A percentile compares a stretch with the other conserved stretches of the same genome.
Conservation (phyloP, 1,140 invertebrate species). For the Mamestra configurata region DNA sequence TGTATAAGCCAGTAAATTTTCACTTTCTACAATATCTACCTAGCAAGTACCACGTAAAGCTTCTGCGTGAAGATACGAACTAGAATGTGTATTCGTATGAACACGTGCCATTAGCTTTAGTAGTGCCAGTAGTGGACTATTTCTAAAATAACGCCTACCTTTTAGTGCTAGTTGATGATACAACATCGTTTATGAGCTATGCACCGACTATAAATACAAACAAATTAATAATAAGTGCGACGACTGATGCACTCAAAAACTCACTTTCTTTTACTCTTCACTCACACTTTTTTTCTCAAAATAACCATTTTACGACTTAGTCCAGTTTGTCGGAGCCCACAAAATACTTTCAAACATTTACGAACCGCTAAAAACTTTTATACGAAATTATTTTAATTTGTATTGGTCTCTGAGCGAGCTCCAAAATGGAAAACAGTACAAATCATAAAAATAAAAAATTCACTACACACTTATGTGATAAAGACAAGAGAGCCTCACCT, state of each 20-base stretch:
- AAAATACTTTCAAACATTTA: constrained; percentile 12
- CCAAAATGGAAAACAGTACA: neutral
- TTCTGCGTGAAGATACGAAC: neutral
- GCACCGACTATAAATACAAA: constrained; percentile 33
- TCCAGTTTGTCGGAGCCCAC: constrained; percentile 21
- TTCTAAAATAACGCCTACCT: constrained; percentile 32
- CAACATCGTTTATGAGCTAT: neutral
- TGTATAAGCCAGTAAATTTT: too few relatives aligned
- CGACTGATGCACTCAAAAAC: constrained; percentile 38
- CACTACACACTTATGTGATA: constrained; percentile 3
- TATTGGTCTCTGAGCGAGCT: constrained; percentile 1
- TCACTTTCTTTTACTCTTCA: constrained; percentile 10
- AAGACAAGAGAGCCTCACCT: constrained; percentile 53
- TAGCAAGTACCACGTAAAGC: neutral
- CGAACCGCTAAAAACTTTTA: neutral
- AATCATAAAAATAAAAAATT: constrained; percentile 23
- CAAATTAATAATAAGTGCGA: constrained; percentile 22
- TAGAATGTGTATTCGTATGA: constrained; percentile 10
- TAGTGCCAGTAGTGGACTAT: constrained; percentile 12
- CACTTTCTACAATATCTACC: neutral
- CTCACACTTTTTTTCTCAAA: constrained; percentile 34
- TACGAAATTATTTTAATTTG: constrained; percentile 25
- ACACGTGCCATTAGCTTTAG: constrained; percentile 3
- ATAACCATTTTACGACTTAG: constrained; percentile 49
- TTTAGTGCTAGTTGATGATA: neutral